Evolutionary conservation across 2,797 vertebrate genomes (phyloP), one percentile per base, ranked within the genome.

Genomic region (Neoniphon sammara): DNA sequence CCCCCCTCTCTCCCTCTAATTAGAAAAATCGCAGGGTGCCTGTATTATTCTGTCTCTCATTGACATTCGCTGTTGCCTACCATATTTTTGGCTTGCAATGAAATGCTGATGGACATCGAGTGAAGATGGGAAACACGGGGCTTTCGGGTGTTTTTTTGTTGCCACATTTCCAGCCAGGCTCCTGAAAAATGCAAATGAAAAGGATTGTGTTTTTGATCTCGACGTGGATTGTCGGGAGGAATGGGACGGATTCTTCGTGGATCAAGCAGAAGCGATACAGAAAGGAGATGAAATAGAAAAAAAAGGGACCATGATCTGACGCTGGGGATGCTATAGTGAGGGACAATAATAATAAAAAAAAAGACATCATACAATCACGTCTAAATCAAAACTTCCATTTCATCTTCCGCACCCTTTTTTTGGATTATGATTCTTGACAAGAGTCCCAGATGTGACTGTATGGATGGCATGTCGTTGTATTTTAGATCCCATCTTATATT

Each of bases 351-450:
- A 27, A 27, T 47, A 66, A 52, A 50, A 79, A 70, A 70, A 75
- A 68, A 85, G 30, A 75, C 59, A 73, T 68, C 66, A 75, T 83
- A 59, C 59, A 73, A 84, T 70, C 60, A 55, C 60, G 49, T 50
- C 55, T 34, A 53, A 76, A 77, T 71, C 49, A 20, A 77, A 27
- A 82, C 82, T 87, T 85, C 46, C 71, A 66, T 73, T 65, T 65
- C 27, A 73, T 77, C 62, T 36, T 54, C 60, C 18, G 57, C 52
- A 9, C 44, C 25, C 47, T 79, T 60, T 67, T 70, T 83, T 63
- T 86, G 92, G 93, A 94, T 93, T 86, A 93, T 93, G 91, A 82
- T 88, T 82, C 66, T 88, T 36, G 89, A 80, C 81, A 34, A 42
- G 82, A 84, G 80, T 63, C 76, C 75, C 84, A 88, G 89, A 89